Percentiles rank a stretch among this genome's conserved stretches.
Evolutionary conservation across 2,888 invertebrate species (phyloP).

Genomic region (Nephrotoma guestfalica): DNA sequence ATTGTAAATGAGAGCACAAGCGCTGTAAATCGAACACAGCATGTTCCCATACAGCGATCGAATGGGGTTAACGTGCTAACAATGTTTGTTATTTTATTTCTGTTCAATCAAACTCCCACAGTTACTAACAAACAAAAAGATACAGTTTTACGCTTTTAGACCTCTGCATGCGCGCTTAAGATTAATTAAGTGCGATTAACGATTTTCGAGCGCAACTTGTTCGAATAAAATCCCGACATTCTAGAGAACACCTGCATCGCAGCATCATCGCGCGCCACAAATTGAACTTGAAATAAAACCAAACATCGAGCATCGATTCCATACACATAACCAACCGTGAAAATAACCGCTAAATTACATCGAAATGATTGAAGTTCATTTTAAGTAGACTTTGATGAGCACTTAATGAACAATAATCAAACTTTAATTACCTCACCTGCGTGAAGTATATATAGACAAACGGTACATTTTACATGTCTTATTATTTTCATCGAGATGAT

Average conservation of each 20-base stretch:
- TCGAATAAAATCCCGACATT: not conserved
- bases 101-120: not conserved
- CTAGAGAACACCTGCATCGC: not conserved
- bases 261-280: not conserved
- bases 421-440: not conserved
- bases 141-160: not conserved
- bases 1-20: not conserved
- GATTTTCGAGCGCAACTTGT: not conserved
- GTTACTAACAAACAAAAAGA: not conserved
- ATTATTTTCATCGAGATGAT: not conserved
- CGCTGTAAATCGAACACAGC: not conserved
- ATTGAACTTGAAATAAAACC: not conserved
- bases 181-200: not conserved
- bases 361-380: not conserved
- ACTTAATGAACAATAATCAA: not conserved
- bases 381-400: not conserved
- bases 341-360: not conserved
- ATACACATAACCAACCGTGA: not conserved
- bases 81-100: not conserved
- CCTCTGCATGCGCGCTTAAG: not conserved
- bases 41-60: not conserved
- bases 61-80: not conserved
- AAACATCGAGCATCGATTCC: not conserved
- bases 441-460: not conserved
- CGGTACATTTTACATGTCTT: not conserved